Conservation (phyloP, 2,797 vertebrate species). For the Cyclura pinguis region DNA sequence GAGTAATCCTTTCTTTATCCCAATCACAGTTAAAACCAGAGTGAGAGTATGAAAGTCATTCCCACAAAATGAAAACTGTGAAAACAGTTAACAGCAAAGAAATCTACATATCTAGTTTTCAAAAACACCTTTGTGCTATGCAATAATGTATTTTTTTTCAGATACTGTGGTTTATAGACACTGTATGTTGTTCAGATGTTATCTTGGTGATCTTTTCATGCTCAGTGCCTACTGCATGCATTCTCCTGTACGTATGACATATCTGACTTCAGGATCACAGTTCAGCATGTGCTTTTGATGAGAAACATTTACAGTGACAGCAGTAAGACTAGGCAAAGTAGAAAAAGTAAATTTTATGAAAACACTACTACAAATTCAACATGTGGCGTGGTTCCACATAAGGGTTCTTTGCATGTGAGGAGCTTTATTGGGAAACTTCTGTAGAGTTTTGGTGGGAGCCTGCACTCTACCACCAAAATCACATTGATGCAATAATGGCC, state of each 20-base stretch:
- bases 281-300: not conserved
- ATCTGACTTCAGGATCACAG: constrained; percentile 33
- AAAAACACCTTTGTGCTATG: not conserved
- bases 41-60: not conserved
- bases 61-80: not conserved
- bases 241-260: constrained; percentile 24
- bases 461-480: not conserved
- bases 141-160: not conserved
- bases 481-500: not conserved
- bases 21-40: not conserved
- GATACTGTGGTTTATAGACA: constrained; percentile 22
- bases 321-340: not conserved
- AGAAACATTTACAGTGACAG: constrained; percentile 6
- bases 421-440: not conserved
- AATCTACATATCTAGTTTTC: not conserved
- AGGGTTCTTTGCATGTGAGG: not conserved
- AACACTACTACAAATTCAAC: not conserved
- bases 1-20: not conserved
- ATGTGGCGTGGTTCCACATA: not conserved
- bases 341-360: not conserved
- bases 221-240: not conserved
- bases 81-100: constrained; percentile 5
- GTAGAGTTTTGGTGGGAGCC: not conserved
- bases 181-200: constrained; percentile 35
- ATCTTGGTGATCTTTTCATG: constrained; percentile 27